A percentile compares a stretch with the other conserved stretches of the same genome.
These are phyloP conservation scores for Drosophila ochracea DNA, from an alignment of 2,888 invertebrate genomes.

Conservation along the genomic window DNA sequence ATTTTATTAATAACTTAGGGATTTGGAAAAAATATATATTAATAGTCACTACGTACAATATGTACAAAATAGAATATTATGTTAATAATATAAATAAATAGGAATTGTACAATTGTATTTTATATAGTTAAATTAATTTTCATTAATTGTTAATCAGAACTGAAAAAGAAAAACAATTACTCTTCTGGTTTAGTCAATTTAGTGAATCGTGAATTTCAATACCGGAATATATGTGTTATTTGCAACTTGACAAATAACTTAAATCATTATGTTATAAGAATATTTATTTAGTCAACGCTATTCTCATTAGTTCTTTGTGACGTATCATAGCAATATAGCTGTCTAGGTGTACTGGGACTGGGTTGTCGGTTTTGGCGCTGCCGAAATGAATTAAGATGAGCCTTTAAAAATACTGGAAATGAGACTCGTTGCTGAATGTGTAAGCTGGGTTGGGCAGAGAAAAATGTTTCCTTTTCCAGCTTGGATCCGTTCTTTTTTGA, in stretches of 20 bases:
- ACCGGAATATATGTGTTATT: constrained; percentile 1
- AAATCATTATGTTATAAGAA: not conserved
- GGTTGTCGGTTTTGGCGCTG: constrained; percentile 49
- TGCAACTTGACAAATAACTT: not conserved
- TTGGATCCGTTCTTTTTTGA: constrained; percentile 31
- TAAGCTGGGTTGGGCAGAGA: constrained; percentile 34
- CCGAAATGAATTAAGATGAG: constrained; percentile 58
- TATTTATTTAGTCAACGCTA: constrained; percentile 31
- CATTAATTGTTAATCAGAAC: not conserved
- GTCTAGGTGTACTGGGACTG: constrained; percentile 42
- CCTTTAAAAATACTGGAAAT: constrained; percentile 62
- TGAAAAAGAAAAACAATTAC: not conserved
- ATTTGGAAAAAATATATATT: not conserved
- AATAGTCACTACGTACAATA: not conserved
- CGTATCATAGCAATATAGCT: constrained; percentile 56
- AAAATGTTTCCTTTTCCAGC: constrained; percentile 34
- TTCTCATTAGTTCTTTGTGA: constrained; percentile 40
- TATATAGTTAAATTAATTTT: not conserved
- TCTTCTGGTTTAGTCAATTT: constrained; percentile 10
- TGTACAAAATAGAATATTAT: not conserved
- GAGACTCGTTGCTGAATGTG: constrained; percentile 61
- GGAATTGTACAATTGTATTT: not conserved
- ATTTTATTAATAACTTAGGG: not conserved
- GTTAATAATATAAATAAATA: not conserved
- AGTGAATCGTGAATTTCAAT: constrained; percentile 10